Base-by-base conservation (phyloP, 1,140 invertebrate species). In the Centruroides sculpturatus region DNA sequence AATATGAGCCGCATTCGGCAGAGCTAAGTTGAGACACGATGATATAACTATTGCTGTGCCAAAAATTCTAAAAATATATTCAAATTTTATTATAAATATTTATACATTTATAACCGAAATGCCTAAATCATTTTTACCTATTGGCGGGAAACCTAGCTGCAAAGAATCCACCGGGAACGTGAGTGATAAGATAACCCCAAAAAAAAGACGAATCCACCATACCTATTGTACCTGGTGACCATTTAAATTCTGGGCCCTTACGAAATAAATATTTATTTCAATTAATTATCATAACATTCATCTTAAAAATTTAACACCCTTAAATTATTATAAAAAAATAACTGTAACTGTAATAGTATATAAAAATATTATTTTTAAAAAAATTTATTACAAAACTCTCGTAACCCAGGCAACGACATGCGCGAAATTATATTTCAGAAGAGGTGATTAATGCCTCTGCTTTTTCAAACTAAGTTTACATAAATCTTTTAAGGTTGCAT, bases 171-270 rank as follows among this genome's bases (percentile, higher is more conserved):
- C 96, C 97, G 47, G 97, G 97, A 47, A 99, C 87, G 79, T 99
- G 96, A 3, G 97, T 99, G 35, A 99, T 77, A 41, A 99, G 80
- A 73, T 99, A 99, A 10, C 97, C 97, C 83, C 92, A 97, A 77
- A 99, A 99, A 73, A 99, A 99, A 0, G 94, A 98, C 13, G 93
- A 94, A 75, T 99, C 95, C 61, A 99, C 86, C 10, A 89, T 81
- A 5, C 83, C 87, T 7, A 94, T 83, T 3, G 87, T 90, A 48
- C 76, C 76, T 10, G 79, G 75, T 4, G 77, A 77, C 93, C 93
- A 98, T 67, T 92, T 86, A 74, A 94, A 91, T 66, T 83, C 80
- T 3, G 78, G 72, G 51, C 63, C 64, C 74, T 64, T 35, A 23
- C 23, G 23, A 23, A 23, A 23, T 23, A 23, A 23, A 23, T 23